Evolutionary conservation across 2,888 invertebrate species (phyloP).

Genomic region (Ennomos erosarius): DNA sequence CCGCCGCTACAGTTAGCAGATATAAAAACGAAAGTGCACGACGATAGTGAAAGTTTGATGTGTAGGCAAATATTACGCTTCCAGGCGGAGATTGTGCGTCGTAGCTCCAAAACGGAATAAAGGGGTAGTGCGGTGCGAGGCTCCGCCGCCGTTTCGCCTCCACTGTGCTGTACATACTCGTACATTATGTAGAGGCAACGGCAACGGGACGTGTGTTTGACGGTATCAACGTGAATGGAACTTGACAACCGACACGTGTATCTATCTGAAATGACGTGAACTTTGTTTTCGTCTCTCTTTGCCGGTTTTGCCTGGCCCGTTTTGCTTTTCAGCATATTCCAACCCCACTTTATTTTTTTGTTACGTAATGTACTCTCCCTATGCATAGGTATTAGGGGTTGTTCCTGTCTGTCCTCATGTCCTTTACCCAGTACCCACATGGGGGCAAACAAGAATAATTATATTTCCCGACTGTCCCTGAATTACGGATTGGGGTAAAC

Average conservation of each 20-base stretch:
- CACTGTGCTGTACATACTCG: conserved; percentile 54
- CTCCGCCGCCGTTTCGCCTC: conserved; percentile 56
- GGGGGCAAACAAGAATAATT: too few relatives aligned
- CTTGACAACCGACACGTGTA: conserved; percentile 76
- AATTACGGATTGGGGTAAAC: too few relatives aligned
- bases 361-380: too few relatives aligned
- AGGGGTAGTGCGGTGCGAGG: conserved; percentile 61
- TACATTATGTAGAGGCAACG: conserved; percentile 70
- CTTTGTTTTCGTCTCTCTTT: conserved; percentile 54
- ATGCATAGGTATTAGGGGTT: too few relatives aligned
- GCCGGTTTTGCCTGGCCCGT: conserved; percentile 8
- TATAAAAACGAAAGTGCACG: conserved; percentile 83
- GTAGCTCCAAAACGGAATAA: conserved; percentile 71
- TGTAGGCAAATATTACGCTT: conserved; percentile 83
- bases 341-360: background rate
- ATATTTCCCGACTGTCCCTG: too few relatives aligned
- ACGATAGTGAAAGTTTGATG: conserved; percentile 85
- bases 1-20: conserved; percentile 53
- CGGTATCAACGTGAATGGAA: conserved; percentile 75
- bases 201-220: conserved; percentile 63
- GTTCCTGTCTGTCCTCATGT: too few relatives aligned
- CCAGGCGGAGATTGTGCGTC: conserved; percentile 80
- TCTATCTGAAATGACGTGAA: conserved; percentile 56
- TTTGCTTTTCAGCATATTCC: conserved; percentile 14
- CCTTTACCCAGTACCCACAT: too few relatives aligned